Percentiles rank a stretch among this genome's conserved stretches.
Conservation (phyloP, 1,140 invertebrate species). For the Cotesia glomerata region DNA sequence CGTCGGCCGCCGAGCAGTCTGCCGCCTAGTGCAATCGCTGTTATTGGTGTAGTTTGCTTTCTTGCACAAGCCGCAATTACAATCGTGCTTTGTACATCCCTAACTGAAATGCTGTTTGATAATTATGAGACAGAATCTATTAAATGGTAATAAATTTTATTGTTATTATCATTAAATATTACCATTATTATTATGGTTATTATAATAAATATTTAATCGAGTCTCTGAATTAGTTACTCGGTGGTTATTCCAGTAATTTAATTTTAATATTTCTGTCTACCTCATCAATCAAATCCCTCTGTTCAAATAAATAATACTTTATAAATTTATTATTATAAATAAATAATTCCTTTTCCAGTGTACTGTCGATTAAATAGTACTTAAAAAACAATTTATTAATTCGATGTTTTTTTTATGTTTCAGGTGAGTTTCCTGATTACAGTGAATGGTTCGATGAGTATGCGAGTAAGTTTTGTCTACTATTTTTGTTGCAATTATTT, state of each 20-base stretch:
- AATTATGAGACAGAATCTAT: neutral
- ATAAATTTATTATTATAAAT: neutral
- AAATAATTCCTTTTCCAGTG: neutral
- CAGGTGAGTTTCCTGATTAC: conserved; percentile 19
- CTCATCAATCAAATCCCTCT: neutral
- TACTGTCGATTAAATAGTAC: neutral
- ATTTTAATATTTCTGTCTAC: neutral
- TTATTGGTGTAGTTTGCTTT: conserved; percentile 12
- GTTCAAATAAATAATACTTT: neutral
- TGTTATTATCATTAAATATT: neutral
- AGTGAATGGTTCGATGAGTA: neutral
- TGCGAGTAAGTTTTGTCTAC: conserved; percentile 1
- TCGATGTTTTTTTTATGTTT: conserved; percentile 10
- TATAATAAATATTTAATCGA: neutral
- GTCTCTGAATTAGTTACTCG: no score
- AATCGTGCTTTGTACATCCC: conserved; percentile 7
- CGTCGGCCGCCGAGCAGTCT: conserved; percentile 56
- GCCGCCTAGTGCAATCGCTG: conserved; percentile 41
- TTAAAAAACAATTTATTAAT: neutral
- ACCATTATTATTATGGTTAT: neutral
- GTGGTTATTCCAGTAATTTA: no score
- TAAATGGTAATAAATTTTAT: neutral
- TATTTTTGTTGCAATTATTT: neutral
- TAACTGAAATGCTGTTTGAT: neutral
- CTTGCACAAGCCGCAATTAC: conserved; percentile 32